These are phyloP conservation scores for Oenanthe melanoleuca DNA, from an alignment of 2,113 vertebrate genomes.

Conservation along the genomic window DNA sequence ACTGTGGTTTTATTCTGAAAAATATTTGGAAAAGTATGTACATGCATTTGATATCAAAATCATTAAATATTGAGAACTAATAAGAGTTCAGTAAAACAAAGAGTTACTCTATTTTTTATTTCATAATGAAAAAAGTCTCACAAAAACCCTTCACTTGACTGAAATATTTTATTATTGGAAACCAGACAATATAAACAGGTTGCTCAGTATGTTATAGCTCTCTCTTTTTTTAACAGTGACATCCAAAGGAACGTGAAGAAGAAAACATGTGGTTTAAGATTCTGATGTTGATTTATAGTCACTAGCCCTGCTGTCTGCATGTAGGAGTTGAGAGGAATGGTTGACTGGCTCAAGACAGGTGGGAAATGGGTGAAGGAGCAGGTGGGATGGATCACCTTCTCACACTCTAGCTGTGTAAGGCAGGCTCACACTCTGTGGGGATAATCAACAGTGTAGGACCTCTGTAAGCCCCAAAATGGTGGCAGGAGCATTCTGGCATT, in stretches of 20 bases:
- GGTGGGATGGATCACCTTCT: background rate
- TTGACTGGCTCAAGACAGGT: background rate
- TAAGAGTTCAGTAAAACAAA: background rate
- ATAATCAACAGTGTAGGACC: fast-evolving
- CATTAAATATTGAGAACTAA: background rate
- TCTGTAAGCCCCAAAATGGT: background rate
- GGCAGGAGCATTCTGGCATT: background rate
- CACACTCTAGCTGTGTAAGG: background rate
- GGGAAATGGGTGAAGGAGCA: background rate
- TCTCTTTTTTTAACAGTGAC: too few species aligned
- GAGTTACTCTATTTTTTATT: background rate
- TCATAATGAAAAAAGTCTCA: background rate
- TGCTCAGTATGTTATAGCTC: background rate
- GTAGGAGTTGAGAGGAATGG: background rate
- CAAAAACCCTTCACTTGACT: background rate
- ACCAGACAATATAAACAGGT: background rate
- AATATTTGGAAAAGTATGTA: background rate
- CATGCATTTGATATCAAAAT: background rate
- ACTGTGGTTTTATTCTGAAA: background rate
- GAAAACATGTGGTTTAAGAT: background rate
- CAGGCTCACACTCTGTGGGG: fast-evolving
- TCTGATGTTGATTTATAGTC: background rate
- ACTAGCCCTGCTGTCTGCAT: background rate
- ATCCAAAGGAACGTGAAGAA: background rate
- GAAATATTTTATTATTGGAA: background rate